phyloP scores from a whole-genome alignment of 2,113 vertebrate genomes.

The Odocoileus hemionus region DNA sequence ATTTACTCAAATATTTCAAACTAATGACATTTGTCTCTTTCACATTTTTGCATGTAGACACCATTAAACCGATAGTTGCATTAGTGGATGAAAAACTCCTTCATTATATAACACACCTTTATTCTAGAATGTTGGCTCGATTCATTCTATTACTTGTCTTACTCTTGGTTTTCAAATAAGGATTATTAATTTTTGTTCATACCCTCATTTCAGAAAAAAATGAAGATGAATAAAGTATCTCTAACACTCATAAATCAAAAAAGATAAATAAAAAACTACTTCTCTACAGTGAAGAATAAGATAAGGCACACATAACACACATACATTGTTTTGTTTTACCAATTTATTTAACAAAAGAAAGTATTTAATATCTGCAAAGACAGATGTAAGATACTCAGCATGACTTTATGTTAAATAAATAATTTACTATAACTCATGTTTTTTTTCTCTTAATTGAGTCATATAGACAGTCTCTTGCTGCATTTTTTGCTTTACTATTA shows the following conservation, averaged over 20 bases:
- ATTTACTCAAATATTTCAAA: constrained; percentile 23
- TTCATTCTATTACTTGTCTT: background rate
- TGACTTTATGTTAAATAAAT: background rate
- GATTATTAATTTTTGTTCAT: background rate
- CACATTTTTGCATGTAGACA: background rate
- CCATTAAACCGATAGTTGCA: background rate
- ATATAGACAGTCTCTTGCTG: background rate
- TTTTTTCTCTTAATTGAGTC: background rate
- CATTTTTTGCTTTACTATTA: background rate
- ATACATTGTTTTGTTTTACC: background rate
- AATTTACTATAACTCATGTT: background rate
- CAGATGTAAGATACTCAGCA: background rate
- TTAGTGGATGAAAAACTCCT: background rate
- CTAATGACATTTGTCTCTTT: constrained; percentile 2
- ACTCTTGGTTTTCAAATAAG: constrained; percentile 31
- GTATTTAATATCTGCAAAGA: background rate
- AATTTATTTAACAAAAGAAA: background rate
- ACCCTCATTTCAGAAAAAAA: constrained; percentile 61
- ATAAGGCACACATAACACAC: background rate
- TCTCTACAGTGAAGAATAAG: background rate
- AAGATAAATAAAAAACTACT: background rate
- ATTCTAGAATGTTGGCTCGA: background rate
- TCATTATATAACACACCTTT: background rate
- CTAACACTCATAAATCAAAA: constrained; percentile 40
- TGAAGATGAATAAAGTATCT: background rate